Percentiles rank a stretch among this genome's conserved stretches.
Evolutionary conservation across 2,797 vertebrate genomes (phyloP).

Genomic region (Podarcis lilfordi): DNA sequence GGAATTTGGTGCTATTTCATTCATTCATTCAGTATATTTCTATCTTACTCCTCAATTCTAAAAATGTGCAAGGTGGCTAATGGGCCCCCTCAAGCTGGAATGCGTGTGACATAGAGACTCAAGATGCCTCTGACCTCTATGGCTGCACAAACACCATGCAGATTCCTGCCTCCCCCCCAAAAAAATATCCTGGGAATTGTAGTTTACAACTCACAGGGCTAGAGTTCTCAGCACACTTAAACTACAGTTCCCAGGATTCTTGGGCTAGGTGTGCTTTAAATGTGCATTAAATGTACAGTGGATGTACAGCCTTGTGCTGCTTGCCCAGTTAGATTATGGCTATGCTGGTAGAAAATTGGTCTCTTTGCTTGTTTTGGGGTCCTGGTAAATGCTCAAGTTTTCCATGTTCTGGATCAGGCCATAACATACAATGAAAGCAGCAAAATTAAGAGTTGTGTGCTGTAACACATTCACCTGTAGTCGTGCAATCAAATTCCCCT

Average conservation of each 20-base stretch:
- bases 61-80: background rate
- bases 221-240: no score
- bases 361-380: background rate
- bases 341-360: background rate
- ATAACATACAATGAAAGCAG: background rate
- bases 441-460: background rate
- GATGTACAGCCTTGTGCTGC: no score
- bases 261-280: no score
- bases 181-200: no score
- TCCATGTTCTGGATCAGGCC: background rate
- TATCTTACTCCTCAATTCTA: background rate
- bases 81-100: background rate
- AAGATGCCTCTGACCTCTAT: background rate
- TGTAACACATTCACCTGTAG: background rate
- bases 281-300: no score
- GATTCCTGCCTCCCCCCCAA: no score
- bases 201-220: no score
- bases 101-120: background rate
- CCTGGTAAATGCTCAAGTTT: background rate
- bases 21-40: background rate
- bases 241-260: no score
- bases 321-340: background rate
- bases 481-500: background rate
- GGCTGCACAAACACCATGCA: no score
- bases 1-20: background rate